A percentile compares a stretch with the other conserved stretches of the same genome.
Evolutionary conservation across 2,113 vertebrate species (phyloP).

Genomic region (Elephas maximus): DNA sequence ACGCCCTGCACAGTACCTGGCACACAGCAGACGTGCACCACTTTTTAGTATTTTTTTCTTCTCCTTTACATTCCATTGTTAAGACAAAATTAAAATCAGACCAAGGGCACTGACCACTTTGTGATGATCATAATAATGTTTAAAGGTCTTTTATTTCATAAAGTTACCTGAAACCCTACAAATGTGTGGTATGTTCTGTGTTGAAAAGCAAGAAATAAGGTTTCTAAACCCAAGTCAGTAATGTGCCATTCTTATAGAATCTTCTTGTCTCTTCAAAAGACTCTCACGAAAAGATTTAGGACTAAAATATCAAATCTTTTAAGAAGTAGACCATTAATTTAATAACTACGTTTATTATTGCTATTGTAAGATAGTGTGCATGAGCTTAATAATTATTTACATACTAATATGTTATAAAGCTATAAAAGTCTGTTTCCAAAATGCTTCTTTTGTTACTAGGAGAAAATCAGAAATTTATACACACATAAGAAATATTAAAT

Average conservation of each 20-base stretch:
- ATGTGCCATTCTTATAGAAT: neutral
- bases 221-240: neutral
- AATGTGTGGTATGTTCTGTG: neutral
- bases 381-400: conserved; percentile 56
- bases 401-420: neutral
- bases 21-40: neutral
- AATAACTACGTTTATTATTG: neutral
- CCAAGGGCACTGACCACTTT: neutral
- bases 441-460: conserved; percentile 9
- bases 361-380: neutral
- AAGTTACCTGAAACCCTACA: neutral
- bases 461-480: conserved; percentile 16
- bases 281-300: neutral
- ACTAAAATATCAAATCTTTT: neutral
- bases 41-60: neutral
- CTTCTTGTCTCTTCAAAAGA: neutral
- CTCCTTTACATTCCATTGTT: neutral
- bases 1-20: neutral
- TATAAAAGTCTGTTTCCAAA: conserved; percentile 33
- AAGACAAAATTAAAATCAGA: conserved; percentile 13
- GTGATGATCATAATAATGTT: neutral
- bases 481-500: neutral
- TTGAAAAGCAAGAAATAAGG: neutral
- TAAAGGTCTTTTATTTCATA: neutral
- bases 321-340: neutral